Evolutionary conservation across 2,113 vertebrate genomes (phyloP).

Genomic region (Seriola quinqueradiata): DNA sequence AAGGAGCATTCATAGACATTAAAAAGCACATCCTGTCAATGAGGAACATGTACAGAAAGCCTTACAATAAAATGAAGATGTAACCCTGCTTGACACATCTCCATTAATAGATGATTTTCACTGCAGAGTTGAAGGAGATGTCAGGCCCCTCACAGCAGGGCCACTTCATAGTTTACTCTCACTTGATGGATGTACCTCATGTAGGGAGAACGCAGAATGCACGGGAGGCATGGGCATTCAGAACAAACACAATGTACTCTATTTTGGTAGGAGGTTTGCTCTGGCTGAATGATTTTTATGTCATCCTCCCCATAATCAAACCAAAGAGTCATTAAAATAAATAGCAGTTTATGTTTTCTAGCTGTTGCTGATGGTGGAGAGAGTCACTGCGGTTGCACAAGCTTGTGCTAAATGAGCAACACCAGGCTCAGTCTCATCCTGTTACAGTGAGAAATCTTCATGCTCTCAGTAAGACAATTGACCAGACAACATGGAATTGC

Average conservation of each 20-base stretch:
- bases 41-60: constrained; percentile 18
- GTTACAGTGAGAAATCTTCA: constrained; percentile 14
- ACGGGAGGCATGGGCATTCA: background rate
- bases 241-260: constrained; percentile 10
- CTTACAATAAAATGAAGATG: constrained; percentile 27
- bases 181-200: constrained; percentile 29
- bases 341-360: background rate
- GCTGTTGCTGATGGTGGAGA: background rate
- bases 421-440: background rate
- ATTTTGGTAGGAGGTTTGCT: background rate
- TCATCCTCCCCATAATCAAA: constrained; percentile 9
- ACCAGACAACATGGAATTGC: constrained; percentile 8
- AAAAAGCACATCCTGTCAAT: constrained; percentile 27
- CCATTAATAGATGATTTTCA: constrained; percentile 54
- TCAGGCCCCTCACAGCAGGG: constrained; percentile 29
- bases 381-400: background rate
- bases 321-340: constrained; percentile 20
- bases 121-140: constrained; percentile 47
- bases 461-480: constrained; percentile 22
- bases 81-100: constrained; percentile 36
- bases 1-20: background rate
- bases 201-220: constrained; percentile 2
- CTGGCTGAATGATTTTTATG: constrained; percentile 1
- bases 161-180: constrained; percentile 31
- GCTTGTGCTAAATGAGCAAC: constrained; percentile 7